phyloP scores from a whole-genome alignment of 2,888 invertebrate genomes.

The Oligia latruncula region DNA sequence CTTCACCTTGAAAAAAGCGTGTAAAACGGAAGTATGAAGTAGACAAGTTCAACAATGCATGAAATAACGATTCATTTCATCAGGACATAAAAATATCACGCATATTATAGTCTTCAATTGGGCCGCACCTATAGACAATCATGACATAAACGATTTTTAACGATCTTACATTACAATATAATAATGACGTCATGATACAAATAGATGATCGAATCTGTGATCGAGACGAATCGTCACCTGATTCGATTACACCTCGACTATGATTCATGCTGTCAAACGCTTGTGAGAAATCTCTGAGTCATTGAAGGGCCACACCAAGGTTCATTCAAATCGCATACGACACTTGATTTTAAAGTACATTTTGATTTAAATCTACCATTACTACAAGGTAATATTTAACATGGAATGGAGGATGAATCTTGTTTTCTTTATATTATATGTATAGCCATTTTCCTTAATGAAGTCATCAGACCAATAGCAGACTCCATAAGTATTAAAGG shows the following conservation, averaged over 20 bases:
- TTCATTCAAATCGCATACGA: slow-evolving; percentile 55
- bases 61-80: slow-evolving; percentile 5
- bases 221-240: slow-evolving; percentile 64
- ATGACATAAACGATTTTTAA: slow-evolving; percentile 20
- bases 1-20: background rate
- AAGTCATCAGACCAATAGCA: slow-evolving; percentile 44
- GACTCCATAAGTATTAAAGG: slow-evolving; percentile 17
- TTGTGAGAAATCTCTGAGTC: slow-evolving; percentile 63
- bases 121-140: slow-evolving; percentile 27
- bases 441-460: slow-evolving; percentile 46
- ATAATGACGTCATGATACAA: slow-evolving; percentile 52
- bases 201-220: slow-evolving; percentile 54
- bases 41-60: slow-evolving; percentile 24
- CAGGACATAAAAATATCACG: slow-evolving; percentile 10
- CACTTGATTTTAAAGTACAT: slow-evolving; percentile 50
- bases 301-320: slow-evolving; percentile 48
- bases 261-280: slow-evolving; percentile 61
- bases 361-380: slow-evolving; percentile 48
- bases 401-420: slow-evolving; percentile 20
- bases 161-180: slow-evolving; percentile 33
- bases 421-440: slow-evolving; percentile 18
- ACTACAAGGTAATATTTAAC: slow-evolving; percentile 32
- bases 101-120: background rate
- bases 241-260: slow-evolving; percentile 56
- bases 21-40: background rate